Conservation (phyloP, 2,113 vertebrate species). For the Micronycteris hirsuta region DNA sequence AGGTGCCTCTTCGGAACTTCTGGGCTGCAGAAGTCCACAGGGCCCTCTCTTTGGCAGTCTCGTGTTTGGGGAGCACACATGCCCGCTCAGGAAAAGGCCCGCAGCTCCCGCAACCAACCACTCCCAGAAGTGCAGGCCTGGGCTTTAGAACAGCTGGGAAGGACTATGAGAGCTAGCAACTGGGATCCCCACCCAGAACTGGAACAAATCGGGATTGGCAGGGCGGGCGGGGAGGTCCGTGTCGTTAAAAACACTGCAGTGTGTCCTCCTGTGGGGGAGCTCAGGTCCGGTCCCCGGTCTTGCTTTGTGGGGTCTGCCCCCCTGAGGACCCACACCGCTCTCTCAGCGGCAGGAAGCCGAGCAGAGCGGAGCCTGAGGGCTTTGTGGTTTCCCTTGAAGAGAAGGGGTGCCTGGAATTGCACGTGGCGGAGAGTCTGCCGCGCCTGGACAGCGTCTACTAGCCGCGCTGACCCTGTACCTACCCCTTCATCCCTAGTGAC, state of each 20-base stretch:
- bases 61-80: background rate
- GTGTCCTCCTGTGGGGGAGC: background rate
- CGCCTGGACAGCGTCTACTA: no score
- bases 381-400: background rate
- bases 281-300: background rate
- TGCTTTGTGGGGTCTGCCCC: background rate
- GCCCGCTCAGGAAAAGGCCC: background rate
- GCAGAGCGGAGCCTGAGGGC: background rate
- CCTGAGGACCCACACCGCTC: background rate
- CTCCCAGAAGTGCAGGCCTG: background rate
- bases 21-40: background rate
- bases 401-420: background rate
- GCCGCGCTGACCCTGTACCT: no score
- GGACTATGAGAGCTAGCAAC: background rate
- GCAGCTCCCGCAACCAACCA: background rate
- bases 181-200: background rate
- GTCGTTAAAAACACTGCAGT: background rate
- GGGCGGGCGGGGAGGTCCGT: background rate
- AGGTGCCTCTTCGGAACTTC: background rate
- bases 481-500: background rate
- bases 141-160: background rate
- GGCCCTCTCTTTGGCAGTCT: background rate
- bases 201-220: background rate
- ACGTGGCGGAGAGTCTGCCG: background rate
- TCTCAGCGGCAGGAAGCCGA: background rate